Percentiles rank a stretch among this genome's conserved stretches.
Evolutionary conservation across 2,888 invertebrate species (phyloP).

Genomic region (Amphimallon solstitiale): DNA sequence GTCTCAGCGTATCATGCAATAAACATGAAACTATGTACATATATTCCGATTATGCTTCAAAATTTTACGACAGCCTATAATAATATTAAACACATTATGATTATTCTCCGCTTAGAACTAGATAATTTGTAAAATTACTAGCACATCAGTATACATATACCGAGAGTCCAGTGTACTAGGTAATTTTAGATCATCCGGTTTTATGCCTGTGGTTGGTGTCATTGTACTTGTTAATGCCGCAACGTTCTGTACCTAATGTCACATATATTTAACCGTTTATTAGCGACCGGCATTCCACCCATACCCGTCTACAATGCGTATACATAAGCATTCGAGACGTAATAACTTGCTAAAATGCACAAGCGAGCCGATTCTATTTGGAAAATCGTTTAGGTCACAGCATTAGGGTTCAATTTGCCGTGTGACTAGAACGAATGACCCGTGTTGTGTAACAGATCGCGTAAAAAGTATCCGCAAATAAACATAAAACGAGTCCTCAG

Average conservation of each 20-base stretch:
- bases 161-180: slow-evolving; percentile 18
- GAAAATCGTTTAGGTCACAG: neutral
- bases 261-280: slow-evolving; percentile 31
- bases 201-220: slow-evolving; percentile 26
- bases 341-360: neutral
- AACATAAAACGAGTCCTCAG: slow-evolving; percentile 1
- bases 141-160: neutral
- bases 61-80: neutral
- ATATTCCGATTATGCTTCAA: neutral
- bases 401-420: neutral
- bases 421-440: neutral
- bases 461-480: slow-evolving; percentile 1
- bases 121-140: slow-evolving; percentile 33
- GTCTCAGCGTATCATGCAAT: no score
- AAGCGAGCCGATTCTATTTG: neutral
- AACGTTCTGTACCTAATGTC: slow-evolving; percentile 25
- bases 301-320: neutral
- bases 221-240: slow-evolving; percentile 33
- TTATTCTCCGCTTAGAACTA: no score
- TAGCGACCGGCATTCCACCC: slow-evolving; percentile 13
- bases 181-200: slow-evolving; percentile 38
- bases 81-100: neutral
- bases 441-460: neutral
- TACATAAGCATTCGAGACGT: neutral
- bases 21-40: no score